Evolutionary conservation across 2,888 invertebrate genomes (phyloP).

Genomic region (Drosophila infuscata): DNA sequence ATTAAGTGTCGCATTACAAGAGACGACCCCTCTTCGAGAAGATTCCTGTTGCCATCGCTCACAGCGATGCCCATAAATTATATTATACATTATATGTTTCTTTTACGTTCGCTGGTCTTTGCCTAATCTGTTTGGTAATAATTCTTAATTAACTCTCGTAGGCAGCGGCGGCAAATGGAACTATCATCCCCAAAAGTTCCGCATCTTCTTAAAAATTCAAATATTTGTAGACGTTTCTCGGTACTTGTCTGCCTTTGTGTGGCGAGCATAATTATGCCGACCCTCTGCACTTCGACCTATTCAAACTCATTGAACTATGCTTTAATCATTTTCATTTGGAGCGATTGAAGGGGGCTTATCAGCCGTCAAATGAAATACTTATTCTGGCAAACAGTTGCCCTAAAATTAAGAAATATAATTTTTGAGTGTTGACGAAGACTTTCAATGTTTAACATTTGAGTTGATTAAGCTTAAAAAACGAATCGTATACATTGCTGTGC

Average conservation of each 20-base stretch:
- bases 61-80: constrained; percentile 30
- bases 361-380: neutral
- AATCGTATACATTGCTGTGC: no score
- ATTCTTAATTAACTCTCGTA: constrained; percentile 72
- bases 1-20: constrained; percentile 2
- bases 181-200: neutral
- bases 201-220: neutral
- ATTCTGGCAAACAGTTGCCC: neutral
- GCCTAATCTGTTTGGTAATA: constrained; percentile 72
- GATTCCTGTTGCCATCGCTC: constrained; percentile 6
- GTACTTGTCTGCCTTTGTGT: constrained; percentile 1
- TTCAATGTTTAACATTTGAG: neutral
- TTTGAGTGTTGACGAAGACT: neutral
- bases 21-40: neutral
- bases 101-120: constrained; percentile 12
- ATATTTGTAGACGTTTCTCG: neutral
- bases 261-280: constrained; percentile 2
- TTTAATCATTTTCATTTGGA: constrained; percentile 22
- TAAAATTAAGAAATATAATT: neutral
- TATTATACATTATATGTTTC: constrained; percentile 6
- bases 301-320: constrained; percentile 22
- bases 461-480: no score
- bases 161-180: constrained; percentile 8
- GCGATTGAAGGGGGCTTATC: constrained; percentile 3
- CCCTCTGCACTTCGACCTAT: constrained; percentile 40